These are phyloP conservation scores for Limnephilus marmoratus DNA, from an alignment of 2,888 invertebrate species.

Conservation along the genomic window DNA sequence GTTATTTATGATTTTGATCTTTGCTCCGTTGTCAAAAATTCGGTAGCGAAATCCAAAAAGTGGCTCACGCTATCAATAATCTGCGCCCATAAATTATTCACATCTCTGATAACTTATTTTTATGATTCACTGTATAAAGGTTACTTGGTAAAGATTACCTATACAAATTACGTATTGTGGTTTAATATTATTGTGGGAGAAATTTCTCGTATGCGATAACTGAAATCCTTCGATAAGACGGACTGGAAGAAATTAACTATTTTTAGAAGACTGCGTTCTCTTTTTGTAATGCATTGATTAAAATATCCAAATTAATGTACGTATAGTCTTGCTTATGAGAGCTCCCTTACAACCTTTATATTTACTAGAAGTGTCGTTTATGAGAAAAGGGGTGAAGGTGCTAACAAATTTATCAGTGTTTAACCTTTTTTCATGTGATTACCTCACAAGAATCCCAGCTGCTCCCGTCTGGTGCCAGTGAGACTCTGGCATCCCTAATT, in stretches of 20 bases:
- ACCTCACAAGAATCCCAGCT: too few relatives aligned
- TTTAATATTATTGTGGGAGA: background rate
- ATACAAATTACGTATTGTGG: background rate
- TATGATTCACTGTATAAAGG: background rate
- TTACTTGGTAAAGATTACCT: background rate
- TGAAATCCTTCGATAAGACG: background rate
- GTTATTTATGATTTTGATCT: background rate
- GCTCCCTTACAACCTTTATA: background rate
- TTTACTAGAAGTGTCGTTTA: background rate
- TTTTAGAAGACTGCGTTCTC: background rate
- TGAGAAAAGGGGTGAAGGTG: background rate
- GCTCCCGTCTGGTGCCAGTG: too few relatives aligned
- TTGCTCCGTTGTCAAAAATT: slow-evolving; percentile 2
- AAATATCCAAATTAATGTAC: background rate
- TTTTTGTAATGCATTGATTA: background rate
- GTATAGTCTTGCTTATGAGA: background rate
- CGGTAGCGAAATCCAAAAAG: slow-evolving; percentile 2
- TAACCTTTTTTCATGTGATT: too few relatives aligned
- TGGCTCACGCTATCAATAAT: background rate
- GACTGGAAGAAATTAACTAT: background rate
- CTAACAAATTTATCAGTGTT: background rate
- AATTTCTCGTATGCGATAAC: too few relatives aligned
- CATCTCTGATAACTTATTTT: background rate
- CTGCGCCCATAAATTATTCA: background rate
- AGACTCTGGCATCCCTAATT: too few relatives aligned